phyloP scores from a whole-genome alignment of 2,888 invertebrate species.

The Hypomecis atomaria region DNA sequence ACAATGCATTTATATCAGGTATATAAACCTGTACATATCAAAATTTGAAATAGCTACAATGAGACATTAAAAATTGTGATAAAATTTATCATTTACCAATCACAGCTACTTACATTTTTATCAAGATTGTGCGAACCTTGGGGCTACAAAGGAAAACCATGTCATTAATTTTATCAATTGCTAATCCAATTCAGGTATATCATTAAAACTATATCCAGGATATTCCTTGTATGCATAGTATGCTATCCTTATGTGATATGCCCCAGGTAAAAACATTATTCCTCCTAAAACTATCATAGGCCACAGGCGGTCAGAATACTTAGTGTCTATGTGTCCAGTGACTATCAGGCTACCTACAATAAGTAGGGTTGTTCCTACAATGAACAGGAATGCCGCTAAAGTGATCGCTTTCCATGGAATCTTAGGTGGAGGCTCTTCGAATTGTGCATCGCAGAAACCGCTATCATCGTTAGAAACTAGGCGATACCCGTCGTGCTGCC shows the following conservation, averaged over 20 bases:
- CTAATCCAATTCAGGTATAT: slow-evolving; percentile 94
- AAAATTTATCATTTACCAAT: too few species aligned
- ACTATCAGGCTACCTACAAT: slow-evolving; percentile 91
- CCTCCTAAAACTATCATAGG: slow-evolving; percentile 94
- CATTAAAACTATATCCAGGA: slow-evolving; percentile 93
- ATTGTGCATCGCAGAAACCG: slow-evolving; percentile 89
- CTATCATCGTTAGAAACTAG: slow-evolving; percentile 83
- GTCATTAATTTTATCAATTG: background rate
- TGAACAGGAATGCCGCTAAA: slow-evolving; percentile 90
- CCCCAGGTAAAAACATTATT: slow-evolving; percentile 96
- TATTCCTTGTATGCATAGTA: slow-evolving; percentile 93
- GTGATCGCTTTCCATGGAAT: slow-evolving; percentile 94
- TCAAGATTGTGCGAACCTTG: background rate
- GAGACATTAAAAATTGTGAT: too few species aligned
- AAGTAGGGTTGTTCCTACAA: slow-evolving; percentile 91
- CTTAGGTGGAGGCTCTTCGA: slow-evolving; percentile 86
- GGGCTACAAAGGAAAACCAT: background rate
- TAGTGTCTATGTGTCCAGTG: slow-evolving; percentile 91
- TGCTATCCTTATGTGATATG: slow-evolving; percentile 95
- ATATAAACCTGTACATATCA: too few species aligned
- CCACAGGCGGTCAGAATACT: slow-evolving; percentile 95
- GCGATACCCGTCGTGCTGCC: slow-evolving; percentile 87
- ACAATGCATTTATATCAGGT: too few species aligned
- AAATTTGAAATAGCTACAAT: too few species aligned
- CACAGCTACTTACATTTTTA: too few species aligned